Evolutionary conservation across 2,888 invertebrate genomes (phyloP), one percentile per base, ranked within the genome.

Genomic region (Calameuta filiformis): DNA sequence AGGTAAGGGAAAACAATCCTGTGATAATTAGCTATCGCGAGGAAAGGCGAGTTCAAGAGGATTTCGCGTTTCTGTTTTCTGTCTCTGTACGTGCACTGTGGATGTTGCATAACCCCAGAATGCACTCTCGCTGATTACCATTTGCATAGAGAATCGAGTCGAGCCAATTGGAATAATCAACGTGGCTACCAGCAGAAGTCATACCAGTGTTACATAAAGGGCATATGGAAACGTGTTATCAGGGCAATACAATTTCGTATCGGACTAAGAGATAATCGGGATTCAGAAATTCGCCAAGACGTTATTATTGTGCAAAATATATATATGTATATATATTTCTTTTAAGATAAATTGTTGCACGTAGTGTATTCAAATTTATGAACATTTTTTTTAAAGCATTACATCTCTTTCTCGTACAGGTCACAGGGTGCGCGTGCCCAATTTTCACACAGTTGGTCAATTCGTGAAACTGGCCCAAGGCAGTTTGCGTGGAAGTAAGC

Each of bases 71-170:
- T 56, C 56, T 56, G 56, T 56, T 15, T 34, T 71, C 71, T 12
- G 31, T 71, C 35, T 23, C 35, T 35, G 23, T 15, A 35, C 76
- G 78, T 56, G 76, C 71, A n/a, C 31, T 9, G 71, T 33, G 71
- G 33, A 71, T 34, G 71, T 15, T 74, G 81, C 82, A 79, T 84
- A 83, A 86, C 83, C 82, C 81, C 85, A 79, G 81, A 87, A 83
- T 80, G 87, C 89, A 90, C 90, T 90, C 84, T 87, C 81, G 82
- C 81, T 89, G 90, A 90, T 90, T 90, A 88, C 86, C 84, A 87
- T 86, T 86, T 86, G 85, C 86, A 83, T 85, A 86, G 85, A 83
- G 88, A 85, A 86, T 88, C 84, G 85, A 80, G 76, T 73, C 71
- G 78, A 56, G 33, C 37, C 75, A 80, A 82, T 81, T 82, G 82